These are phyloP conservation scores for Setipinna tenuifilis DNA, from an alignment of 2,797 vertebrate genomes.

Conservation along the genomic window DNA sequence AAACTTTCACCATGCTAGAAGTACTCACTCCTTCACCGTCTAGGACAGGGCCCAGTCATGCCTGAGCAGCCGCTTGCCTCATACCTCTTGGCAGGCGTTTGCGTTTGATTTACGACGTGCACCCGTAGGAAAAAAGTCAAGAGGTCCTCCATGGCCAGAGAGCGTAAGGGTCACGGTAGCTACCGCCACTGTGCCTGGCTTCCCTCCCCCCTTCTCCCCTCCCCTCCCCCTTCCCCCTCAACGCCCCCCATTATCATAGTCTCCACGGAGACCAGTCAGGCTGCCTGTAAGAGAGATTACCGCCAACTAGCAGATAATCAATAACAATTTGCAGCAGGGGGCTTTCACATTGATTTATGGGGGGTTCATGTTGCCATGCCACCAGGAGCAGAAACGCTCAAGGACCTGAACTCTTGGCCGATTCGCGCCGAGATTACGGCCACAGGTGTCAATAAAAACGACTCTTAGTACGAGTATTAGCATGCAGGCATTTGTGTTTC, in stretches of 20 bases:
- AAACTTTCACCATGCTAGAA: constrained; percentile 59
- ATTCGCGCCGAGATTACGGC: background rate
- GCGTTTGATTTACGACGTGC: constrained; percentile 63
- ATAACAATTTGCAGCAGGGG: constrained; percentile 58
- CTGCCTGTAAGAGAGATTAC: constrained; percentile 66
- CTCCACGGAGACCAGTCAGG: constrained; percentile 43
- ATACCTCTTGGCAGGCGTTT: constrained; percentile 54
- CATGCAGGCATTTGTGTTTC: background rate
- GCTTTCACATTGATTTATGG: constrained; percentile 62
- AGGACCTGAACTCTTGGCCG: background rate
- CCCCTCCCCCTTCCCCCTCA: background rate
- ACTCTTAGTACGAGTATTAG: background rate
- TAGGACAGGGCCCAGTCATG: constrained; percentile 59
- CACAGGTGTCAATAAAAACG: constrained; percentile 24
- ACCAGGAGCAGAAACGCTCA: constrained; percentile 54
- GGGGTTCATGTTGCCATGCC: constrained; percentile 56
- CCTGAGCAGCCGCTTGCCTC: constrained; percentile 61
- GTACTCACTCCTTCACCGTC: constrained; percentile 47
- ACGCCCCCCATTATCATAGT: constrained; percentile 36
- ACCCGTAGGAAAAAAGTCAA: constrained; percentile 44
- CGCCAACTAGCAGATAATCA: constrained; percentile 61
- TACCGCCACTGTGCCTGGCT: constrained; percentile 42
- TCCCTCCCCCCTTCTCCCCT: background rate
- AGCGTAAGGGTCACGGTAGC: constrained; percentile 62
- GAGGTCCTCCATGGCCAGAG: constrained; percentile 62